These are phyloP conservation scores for Cololabis saira DNA, from an alignment of 2,113 vertebrate genomes.

Conservation along the genomic window DNA sequence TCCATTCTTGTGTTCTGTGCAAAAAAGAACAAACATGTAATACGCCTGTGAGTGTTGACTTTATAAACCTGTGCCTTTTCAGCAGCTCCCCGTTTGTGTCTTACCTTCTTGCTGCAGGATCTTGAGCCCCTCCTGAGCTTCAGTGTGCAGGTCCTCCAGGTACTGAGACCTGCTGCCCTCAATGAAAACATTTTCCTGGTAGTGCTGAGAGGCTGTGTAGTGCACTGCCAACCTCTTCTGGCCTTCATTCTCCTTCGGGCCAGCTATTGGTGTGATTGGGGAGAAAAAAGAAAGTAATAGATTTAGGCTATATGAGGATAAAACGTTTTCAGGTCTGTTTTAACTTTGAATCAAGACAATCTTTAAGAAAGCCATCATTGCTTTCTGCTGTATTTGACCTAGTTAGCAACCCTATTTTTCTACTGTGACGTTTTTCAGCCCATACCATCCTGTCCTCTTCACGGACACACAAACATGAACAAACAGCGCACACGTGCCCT, in stretches of 20 bases:
- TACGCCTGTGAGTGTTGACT: too few relatives aligned
- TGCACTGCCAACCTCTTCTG: conserved; percentile 83
- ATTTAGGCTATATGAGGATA: too few relatives aligned
- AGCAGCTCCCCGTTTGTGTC: not conserved
- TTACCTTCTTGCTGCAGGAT: conserved; percentile 91
- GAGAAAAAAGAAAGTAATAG: not conserved
- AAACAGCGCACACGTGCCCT: conserved; percentile 18
- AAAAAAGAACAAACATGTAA: conserved; percentile 11
- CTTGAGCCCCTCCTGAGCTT: conserved; percentile 93
- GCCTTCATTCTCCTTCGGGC: conserved; percentile 82
- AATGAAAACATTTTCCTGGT: conserved; percentile 95
- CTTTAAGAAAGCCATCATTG: too few relatives aligned
- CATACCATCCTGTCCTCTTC: not conserved
- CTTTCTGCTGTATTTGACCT: too few relatives aligned
- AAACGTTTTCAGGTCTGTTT: too few relatives aligned
- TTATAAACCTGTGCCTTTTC: not conserved
- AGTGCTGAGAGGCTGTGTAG: conserved; percentile 80
- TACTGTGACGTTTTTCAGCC: not conserved
- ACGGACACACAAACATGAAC: conserved; percentile 1
- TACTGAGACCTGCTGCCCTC: conserved; percentile 88
- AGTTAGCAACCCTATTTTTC: not conserved
- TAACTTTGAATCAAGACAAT: too few relatives aligned
- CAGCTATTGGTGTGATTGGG: conserved; percentile 50
- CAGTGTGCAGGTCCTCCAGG: conserved; percentile 92
- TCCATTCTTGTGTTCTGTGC: conserved; percentile 84